These are phyloP conservation scores for Catharus ustulatus DNA, from an alignment of 2,797 vertebrate species.

Conservation along the genomic window DNA sequence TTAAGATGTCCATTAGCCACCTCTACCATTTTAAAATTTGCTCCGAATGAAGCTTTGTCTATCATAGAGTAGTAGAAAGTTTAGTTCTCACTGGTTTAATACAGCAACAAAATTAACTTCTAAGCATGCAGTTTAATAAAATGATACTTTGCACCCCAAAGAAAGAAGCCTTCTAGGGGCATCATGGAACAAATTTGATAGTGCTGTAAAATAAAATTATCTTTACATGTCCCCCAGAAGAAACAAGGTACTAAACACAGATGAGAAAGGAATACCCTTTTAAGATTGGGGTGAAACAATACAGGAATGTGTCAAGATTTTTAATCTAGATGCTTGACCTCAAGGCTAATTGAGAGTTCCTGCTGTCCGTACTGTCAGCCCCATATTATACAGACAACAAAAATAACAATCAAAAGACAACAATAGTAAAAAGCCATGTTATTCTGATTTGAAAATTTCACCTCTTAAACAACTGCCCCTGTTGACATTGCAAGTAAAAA, in stretches of 20 bases:
- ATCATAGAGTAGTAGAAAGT: not conserved
- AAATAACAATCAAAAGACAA: not conserved
- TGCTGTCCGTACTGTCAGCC: not conserved
- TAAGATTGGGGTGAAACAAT: constrained; percentile 46
- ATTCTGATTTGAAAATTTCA: not conserved
- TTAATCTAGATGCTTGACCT: constrained; percentile 37
- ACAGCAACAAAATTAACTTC: not conserved
- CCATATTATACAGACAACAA: not conserved
- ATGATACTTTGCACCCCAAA: not conserved
- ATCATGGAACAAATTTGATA: not conserved
- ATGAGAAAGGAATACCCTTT: constrained; percentile 37
- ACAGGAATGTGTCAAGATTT: constrained; percentile 29
- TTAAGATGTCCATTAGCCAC: not conserved
- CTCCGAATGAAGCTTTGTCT: not conserved
- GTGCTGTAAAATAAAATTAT: constrained; percentile 22
- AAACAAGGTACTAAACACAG: constrained; percentile 36
- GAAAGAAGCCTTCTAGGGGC: not conserved
- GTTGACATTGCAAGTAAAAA: not conserved
- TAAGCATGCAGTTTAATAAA: not conserved
- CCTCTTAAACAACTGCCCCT: not conserved
- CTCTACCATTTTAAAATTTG: not conserved
- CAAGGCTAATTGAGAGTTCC: constrained; percentile 41
- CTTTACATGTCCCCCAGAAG: not conserved
- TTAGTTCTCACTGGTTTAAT: not conserved
- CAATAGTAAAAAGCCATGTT: not conserved